A percentile compares a stretch with the other conserved stretches of the same genome.
Evolutionary conservation across 1,140 invertebrate genomes (phyloP).

Genomic region (Dendroctonus ponderosae): DNA sequence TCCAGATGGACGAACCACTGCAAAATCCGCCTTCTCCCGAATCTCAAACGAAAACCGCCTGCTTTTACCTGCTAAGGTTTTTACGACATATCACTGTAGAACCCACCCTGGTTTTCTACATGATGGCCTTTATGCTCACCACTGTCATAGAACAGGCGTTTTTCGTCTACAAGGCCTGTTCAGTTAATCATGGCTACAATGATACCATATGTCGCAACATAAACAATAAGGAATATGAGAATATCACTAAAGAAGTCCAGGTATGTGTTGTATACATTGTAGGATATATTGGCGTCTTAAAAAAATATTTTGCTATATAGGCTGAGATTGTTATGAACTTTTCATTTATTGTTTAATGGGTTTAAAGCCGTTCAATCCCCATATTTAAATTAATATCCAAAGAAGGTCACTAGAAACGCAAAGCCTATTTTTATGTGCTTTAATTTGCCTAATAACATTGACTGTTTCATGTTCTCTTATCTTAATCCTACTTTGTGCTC

Average conservation of each 20-base stretch:
- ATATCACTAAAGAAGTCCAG: constrained; percentile 64
- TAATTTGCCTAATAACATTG: background rate
- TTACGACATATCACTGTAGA: constrained; percentile 61
- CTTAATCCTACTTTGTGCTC: too few relatives aligned
- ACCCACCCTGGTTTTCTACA: constrained; percentile 74
- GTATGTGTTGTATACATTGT: constrained; percentile 47
- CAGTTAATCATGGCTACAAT: constrained; percentile 65
- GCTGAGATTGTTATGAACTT: too few relatives aligned
- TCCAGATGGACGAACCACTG: constrained; percentile 11
- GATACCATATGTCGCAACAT: constrained; percentile 65
- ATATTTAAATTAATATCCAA: too few relatives aligned
- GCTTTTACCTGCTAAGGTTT: constrained; percentile 34
- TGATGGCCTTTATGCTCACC: constrained; percentile 77
- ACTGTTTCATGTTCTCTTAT: background rate
- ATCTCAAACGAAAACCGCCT: constrained; percentile 1
- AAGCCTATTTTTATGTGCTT: background rate
- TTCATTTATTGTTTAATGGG: too few relatives aligned
- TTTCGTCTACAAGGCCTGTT: constrained; percentile 70
- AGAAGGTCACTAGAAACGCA: too few relatives aligned
- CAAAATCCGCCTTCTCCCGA: background rate
- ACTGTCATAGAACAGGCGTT: constrained; percentile 75
- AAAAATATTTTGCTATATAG: too few relatives aligned
- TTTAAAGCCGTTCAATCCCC: too few relatives aligned
- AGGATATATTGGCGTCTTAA: too few relatives aligned
- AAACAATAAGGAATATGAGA: constrained; percentile 52